A percentile compares a stretch with the other conserved stretches of the same genome.
These are phyloP conservation scores for Sycophila texana DNA, from an alignment of 2,888 invertebrate genomes.

Conservation along the genomic window DNA sequence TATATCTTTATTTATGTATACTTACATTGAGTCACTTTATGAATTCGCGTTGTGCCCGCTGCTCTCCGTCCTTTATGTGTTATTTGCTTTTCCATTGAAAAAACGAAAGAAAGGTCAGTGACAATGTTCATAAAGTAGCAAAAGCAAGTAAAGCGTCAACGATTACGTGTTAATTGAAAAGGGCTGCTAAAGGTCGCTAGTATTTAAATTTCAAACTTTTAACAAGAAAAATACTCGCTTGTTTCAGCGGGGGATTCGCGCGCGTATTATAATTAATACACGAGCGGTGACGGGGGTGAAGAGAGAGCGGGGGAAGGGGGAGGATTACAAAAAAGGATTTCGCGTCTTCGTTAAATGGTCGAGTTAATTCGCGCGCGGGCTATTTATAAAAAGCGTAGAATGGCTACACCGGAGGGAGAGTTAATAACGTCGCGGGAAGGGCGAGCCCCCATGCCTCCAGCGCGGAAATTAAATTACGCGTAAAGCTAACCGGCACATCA, in stretches of 20 bases:
- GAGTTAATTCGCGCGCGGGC: slow-evolving; percentile 41
- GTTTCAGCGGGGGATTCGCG: background rate
- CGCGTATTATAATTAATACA: background rate
- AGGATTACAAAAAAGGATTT: slow-evolving; percentile 29
- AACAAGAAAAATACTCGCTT: slow-evolving; percentile 8
- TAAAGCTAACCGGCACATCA: slow-evolving; percentile 47
- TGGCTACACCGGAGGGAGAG: slow-evolving; percentile 3
- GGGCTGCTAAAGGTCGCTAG: background rate
- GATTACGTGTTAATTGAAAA: background rate
- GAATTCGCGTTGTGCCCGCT: background rate
- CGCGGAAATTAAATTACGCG: slow-evolving; percentile 51
- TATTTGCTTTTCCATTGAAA: background rate
- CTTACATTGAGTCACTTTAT: background rate
- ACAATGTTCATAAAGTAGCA: background rate
- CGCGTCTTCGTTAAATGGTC: slow-evolving; percentile 36
- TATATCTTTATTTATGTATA: too few species aligned
- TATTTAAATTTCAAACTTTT: slow-evolving; percentile 21
- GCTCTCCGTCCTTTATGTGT: background rate
- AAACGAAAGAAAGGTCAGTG: background rate
- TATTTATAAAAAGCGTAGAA: slow-evolving; percentile 51
- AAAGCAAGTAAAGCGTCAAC: background rate
- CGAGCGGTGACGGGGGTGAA: background rate
- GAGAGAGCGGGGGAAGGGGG: background rate
- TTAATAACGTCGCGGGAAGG: slow-evolving; percentile 22
- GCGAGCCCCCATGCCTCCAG: background rate